phyloP scores from a whole-genome alignment of 2,888 invertebrate genomes.

The Ferdinandea cuprea region DNA sequence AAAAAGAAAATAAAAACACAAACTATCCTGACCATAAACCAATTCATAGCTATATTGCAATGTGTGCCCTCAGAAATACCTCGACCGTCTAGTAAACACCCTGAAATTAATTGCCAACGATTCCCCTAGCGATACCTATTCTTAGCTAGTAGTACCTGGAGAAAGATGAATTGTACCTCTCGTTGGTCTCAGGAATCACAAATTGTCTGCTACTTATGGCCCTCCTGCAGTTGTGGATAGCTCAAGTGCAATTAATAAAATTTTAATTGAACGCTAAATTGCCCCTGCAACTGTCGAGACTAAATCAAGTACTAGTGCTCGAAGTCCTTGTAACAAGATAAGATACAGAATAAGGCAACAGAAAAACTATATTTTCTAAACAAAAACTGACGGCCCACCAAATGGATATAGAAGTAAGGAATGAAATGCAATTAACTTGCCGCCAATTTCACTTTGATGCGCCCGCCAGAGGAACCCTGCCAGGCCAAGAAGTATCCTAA shows the following conservation, averaged over 20 bases:
- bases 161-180: conserved; percentile 13
- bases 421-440: conserved; percentile 69
- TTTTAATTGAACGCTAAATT: conserved; percentile 70
- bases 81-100: conserved; percentile 15
- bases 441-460: conserved; percentile 66
- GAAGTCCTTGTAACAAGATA: conserved; percentile 31
- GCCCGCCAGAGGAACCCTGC: conserved; percentile 48
- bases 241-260: conserved; percentile 69
- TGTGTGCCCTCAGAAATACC: conserved; percentile 10
- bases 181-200: conserved; percentile 22
- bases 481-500: conserved; percentile 43
- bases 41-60: conserved; percentile 22
- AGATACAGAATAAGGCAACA: conserved; percentile 23
- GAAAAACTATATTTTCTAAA: conserved; percentile 12
- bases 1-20: neutral
- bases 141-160: conserved; percentile 9
- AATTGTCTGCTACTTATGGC: conserved; percentile 55
- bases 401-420: conserved; percentile 42
- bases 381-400: conserved; percentile 27
- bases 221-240: conserved; percentile 38
- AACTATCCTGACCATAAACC: conserved; percentile 31
- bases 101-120: conserved; percentile 53
- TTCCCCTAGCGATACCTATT: conserved; percentile 48
- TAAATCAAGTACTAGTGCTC: conserved; percentile 48
- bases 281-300: conserved; percentile 54